Evolutionary conservation across 2,797 vertebrate genomes (phyloP).

Genomic region (Macropodus opercularis): DNA sequence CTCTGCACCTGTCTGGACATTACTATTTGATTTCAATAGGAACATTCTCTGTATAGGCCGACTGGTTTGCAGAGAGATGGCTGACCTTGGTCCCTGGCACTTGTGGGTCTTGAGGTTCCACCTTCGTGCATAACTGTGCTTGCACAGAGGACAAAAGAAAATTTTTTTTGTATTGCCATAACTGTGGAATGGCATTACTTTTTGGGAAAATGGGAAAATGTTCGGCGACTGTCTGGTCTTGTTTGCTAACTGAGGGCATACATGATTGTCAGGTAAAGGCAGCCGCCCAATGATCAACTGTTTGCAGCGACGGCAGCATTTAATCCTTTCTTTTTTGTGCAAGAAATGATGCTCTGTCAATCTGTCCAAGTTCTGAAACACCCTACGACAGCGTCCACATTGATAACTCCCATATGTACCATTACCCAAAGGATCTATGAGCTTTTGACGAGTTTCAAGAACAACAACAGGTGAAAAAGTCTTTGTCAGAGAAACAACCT

Average conservation of each 20-base stretch:
- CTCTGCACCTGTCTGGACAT: slow-evolving; percentile 6
- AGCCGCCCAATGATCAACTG: slow-evolving; percentile 78
- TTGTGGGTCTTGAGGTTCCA: slow-evolving; percentile 82
- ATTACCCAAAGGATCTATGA: slow-evolving; percentile 62
- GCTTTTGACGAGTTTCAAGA: slow-evolving; percentile 83
- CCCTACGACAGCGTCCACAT: slow-evolving; percentile 80
- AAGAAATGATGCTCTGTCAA: slow-evolving; percentile 83
- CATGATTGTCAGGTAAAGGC: slow-evolving; percentile 76
- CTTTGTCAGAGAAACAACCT: slow-evolving; percentile 77
- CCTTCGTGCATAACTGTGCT: slow-evolving; percentile 79
- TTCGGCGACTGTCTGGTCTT: slow-evolving; percentile 26
- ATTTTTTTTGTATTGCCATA: slow-evolving; percentile 62
- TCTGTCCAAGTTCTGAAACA: slow-evolving; percentile 78
- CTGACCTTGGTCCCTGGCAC: slow-evolving; percentile 66
- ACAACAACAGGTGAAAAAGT: slow-evolving; percentile 83
- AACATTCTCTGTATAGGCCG: slow-evolving; percentile 28
- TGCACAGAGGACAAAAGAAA: slow-evolving; percentile 80
- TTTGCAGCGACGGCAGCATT: slow-evolving; percentile 81
- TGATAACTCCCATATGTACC: slow-evolving; percentile 74
- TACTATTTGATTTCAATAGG: slow-evolving; percentile 26
- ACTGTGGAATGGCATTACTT: slow-evolving; percentile 65
- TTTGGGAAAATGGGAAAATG: slow-evolving; percentile 44
- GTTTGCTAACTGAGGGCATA: slow-evolving; percentile 66
- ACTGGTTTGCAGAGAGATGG: slow-evolving; percentile 2
- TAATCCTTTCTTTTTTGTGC: slow-evolving; percentile 83